phyloP scores from a whole-genome alignment of 2,113 vertebrate species.

The Bombycilla garrulus region DNA sequence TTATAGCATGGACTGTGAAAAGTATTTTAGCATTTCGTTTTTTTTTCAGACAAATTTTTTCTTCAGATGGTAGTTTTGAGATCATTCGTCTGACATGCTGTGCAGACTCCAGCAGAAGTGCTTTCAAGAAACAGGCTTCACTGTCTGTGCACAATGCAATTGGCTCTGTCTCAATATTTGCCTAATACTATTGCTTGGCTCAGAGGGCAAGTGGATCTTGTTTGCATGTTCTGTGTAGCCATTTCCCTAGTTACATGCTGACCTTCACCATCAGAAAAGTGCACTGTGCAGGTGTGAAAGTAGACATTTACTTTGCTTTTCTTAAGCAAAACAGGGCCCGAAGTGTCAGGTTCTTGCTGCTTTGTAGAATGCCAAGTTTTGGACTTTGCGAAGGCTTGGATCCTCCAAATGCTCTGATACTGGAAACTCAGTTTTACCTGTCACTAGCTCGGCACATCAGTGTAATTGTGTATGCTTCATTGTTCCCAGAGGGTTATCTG shows the following conservation, averaged over 20 bases:
- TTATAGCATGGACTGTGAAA: not conserved
- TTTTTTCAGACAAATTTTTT: not conserved
- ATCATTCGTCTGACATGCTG: not conserved
- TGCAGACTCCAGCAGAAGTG: not conserved
- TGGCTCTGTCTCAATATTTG: not conserved
- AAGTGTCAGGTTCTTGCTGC: not conserved
- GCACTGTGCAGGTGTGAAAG: not conserved
- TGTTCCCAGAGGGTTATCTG: not conserved
- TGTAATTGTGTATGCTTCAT: not conserved
- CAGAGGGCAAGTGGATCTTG: not conserved
- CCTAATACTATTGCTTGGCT: not conserved
- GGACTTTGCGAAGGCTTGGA: not conserved
- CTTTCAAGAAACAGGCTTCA: not conserved
- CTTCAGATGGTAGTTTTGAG: not conserved
- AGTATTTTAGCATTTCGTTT: not conserved
- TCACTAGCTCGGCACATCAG: not conserved
- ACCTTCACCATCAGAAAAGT: not conserved
- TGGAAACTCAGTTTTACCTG: not conserved
- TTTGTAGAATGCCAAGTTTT: not conserved
- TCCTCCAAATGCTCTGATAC: not conserved
- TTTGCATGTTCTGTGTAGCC: not conserved
- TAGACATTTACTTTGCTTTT: not conserved
- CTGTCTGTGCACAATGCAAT: not conserved
- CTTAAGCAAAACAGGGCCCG: not conserved
- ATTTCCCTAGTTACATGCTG: not conserved